Base-by-base conservation (phyloP, 2,113 vertebrate species). In the Labeo rohita region DNA sequence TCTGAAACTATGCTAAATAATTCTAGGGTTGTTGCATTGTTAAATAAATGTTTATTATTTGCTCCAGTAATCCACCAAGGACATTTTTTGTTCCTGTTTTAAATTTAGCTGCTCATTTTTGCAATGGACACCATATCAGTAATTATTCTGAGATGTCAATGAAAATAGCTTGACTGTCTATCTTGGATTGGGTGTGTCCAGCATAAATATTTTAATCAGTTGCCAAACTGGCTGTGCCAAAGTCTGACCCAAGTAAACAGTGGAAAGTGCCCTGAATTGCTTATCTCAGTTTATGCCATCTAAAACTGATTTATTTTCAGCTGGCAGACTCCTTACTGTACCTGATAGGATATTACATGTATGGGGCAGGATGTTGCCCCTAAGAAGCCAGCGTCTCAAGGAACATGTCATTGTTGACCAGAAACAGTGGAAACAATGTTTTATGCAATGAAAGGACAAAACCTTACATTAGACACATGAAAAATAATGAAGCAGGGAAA, bases 261-360 rank as follows among this genome's bases (percentile, higher is more conserved):
- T 72, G 16, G 7, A 70, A 39, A 39, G 34, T 54, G 43, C 75
- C 16, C 65, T 39, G 49, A 72, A 66, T 63, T 72, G 11, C 72
- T 84, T 75, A 73, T 84, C 82, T 23, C 50, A 11, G 34, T 73
- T 8, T 23, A 18, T 43, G 52, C 34, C 54, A 54, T 75, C n/a
- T 39, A 84, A 45, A 47, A 49, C 9, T 1, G 39, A 49, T 61
- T 84, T 70, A 74, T 73, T 61, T 75, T 75, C 54, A 63, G 39
- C 70, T 49, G 59, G 70, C 23, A 45, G 39, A 43, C 43, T 43
- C 36, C 21, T n/a, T 61, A n/a, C 56, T 61, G 59, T 16, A 70
- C 36, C 70, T 74, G 70, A 47, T 18, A 47, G 43, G 43, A 43
- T 21, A 74, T 6, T 7, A n/a, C 7, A 21, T 73, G 43, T 45